Base-by-base conservation (phyloP, 2,797 vertebrate species). In the Lepilemur ruficaudatus region DNA sequence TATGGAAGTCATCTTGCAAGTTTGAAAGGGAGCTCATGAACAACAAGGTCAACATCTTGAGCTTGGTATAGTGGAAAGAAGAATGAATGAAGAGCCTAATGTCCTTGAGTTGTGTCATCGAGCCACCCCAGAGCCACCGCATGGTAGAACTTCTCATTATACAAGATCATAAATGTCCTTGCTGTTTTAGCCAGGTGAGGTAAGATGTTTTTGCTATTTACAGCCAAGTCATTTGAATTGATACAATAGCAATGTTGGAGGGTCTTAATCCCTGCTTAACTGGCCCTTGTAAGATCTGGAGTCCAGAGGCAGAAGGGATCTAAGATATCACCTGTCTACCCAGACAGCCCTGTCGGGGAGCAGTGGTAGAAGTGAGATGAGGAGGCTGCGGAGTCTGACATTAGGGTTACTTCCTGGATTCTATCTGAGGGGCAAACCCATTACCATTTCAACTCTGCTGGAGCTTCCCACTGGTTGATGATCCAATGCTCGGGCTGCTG, bases 381-480 rank as follows among this genome's bases (percentile, higher is more conserved):
- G 43, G 30, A 81, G 14, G 46, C n/a, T 14, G 1, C 14, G 17
- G 46, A 61, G 12, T 96, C 32, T 95, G 81, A 90, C 84, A 94
- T 72, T 30, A 63, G 79, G 59, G 13, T 80, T 85, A 50, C 81
- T 94, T 96, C 91, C 84, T 79, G 55, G 76, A 84, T 67, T 93
- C 65, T 61, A 1, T 80, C 63, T 85, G 67, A 84, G 76, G 35
- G 0, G 0, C 38, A 43, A 46, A 93, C 69, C 75, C 14, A 73
- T 93, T 73, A 86, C 46, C 63, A 80, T 82, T 92, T 96, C 92
- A 85, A 23, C 38, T 10, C 38, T 65, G 93, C 84, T 76, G 65
- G 83, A 78, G 86, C 25, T 92, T 48, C 50, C 46, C n/a, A 32
- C 52, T 30, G 32, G 81, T 73, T 83, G 81, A 81, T 84, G 59